Percentiles rank a stretch among this genome's conserved stretches.
phyloP scores from a whole-genome alignment of 2,797 vertebrate species.

The Hippocampus kuda region DNA sequence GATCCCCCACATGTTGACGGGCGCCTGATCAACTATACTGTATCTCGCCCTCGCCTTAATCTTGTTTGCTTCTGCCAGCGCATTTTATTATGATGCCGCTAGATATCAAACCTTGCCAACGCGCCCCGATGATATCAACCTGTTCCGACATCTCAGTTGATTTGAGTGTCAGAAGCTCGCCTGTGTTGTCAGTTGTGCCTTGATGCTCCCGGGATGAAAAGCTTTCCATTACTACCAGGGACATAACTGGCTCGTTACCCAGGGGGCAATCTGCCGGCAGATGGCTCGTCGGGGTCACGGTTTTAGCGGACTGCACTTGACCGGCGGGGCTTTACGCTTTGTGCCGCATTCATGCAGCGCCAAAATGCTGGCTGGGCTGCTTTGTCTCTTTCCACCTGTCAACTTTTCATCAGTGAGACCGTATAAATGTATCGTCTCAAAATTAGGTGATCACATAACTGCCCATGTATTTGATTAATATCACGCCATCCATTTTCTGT shows the following conservation, averaged over 20 bases:
- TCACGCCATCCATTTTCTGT: neutral
- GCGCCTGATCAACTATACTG: neutral
- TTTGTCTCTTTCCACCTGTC: conserved; percentile 5
- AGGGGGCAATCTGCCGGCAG: conserved; percentile 40
- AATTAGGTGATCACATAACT: neutral
- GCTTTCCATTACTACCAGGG: conserved; percentile 46
- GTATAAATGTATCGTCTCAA: neutral
- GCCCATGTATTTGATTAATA: neutral
- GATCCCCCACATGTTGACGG: neutral
- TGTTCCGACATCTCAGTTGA: conserved; percentile 15
- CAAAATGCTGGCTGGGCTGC: neutral
- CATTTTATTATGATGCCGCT: conserved; percentile 12
- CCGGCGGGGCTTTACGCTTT: conserved; percentile 14
- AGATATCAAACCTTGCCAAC: conserved; percentile 9
- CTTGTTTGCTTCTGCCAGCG: conserved; percentile 2
- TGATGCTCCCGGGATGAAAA: conserved; percentile 40
- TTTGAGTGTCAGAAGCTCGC: conserved; percentile 21
- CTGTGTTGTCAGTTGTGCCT: conserved; percentile 34
- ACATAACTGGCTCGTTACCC: conserved; percentile 50
- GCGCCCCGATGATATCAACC: conserved; percentile 12
- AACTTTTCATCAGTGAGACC: neutral
- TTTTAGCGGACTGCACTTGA: conserved; percentile 12
- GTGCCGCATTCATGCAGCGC: conserved; percentile 3
- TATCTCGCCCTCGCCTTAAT: neutral
- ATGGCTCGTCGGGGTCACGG: conserved; percentile 23